These are phyloP conservation scores for Dryoscopus gambensis DNA, from an alignment of 2,113 vertebrate species.

Conservation along the genomic window DNA sequence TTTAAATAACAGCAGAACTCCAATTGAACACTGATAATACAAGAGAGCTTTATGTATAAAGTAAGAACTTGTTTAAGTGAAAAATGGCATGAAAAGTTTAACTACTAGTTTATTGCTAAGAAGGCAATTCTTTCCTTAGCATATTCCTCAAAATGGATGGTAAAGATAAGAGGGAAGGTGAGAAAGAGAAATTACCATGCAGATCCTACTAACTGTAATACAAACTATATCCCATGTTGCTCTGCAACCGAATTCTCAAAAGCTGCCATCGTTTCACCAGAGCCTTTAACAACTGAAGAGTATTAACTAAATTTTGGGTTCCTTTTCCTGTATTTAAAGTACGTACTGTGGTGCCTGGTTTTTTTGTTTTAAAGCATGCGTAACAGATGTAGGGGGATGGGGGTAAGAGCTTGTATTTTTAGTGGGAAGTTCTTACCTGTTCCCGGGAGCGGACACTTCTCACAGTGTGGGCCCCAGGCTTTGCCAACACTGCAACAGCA, in stretches of 20 bases:
- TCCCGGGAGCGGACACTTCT: constrained; percentile 92
- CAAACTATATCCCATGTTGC: neutral
- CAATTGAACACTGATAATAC: neutral
- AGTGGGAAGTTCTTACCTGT: constrained; percentile 87
- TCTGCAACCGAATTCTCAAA: neutral
- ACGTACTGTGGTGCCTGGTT: no score
- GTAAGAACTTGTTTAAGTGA: neutral
- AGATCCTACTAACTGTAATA: neutral
- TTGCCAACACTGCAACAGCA: constrained; percentile 99
- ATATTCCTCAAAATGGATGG: neutral
- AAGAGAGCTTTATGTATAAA: neutral
- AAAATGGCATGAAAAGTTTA: neutral
- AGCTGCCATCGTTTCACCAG: neutral
- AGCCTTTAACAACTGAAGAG: neutral
- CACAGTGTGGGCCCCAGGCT: constrained; percentile 95
- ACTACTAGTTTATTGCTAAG: neutral
- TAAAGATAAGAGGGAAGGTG: neutral
- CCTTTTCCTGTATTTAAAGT: neutral
- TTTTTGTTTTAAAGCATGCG: neutral
- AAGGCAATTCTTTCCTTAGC: neutral
- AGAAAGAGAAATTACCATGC: neutral
- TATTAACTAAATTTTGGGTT: neutral
- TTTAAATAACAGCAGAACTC: neutral
- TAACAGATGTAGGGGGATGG: neutral
- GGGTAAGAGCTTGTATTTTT: neutral